phyloP scores from a whole-genome alignment of 2,113 vertebrate species.

The Orycteropus afer region DNA sequence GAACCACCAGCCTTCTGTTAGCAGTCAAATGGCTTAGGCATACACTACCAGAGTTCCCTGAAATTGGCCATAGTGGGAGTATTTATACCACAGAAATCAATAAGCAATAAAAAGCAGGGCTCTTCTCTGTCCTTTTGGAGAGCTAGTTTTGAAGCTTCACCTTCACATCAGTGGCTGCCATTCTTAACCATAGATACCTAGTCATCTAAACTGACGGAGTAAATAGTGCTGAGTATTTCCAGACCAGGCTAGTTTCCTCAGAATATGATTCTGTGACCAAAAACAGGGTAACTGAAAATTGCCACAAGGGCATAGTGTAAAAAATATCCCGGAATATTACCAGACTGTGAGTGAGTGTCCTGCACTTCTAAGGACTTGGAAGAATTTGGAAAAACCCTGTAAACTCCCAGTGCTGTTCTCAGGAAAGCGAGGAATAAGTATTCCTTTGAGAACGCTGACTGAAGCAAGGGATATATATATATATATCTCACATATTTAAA shows the following conservation, averaged over 20 bases:
- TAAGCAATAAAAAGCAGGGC: background rate
- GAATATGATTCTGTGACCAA: background rate
- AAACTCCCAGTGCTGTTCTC: background rate
- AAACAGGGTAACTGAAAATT: background rate
- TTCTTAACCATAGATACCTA: slow-evolving; percentile 22
- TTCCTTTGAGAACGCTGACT: slow-evolving; percentile 8
- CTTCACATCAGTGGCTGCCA: background rate
- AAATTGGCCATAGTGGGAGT: too few relatives aligned
- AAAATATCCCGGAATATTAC: background rate
- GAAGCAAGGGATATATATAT: background rate
- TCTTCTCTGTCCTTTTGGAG: background rate
- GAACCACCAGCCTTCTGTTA: too few relatives aligned
- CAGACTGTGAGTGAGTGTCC: background rate
- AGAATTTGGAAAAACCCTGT: background rate
- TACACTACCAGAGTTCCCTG: too few relatives aligned
- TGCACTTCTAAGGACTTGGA: background rate
- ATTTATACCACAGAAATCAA: background rate
- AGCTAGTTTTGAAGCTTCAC: background rate
- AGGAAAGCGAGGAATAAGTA: slow-evolving; percentile 13
- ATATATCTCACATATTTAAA: background rate
- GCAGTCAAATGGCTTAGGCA: too few relatives aligned
- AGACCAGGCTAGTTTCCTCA: background rate
- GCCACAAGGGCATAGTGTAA: background rate
- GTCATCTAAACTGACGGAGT: background rate
- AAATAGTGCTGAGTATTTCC: background rate